These are phyloP conservation scores for Oenanthe oenanthe DNA, from an alignment of 2,113 vertebrate species.

Conservation along the genomic window DNA sequence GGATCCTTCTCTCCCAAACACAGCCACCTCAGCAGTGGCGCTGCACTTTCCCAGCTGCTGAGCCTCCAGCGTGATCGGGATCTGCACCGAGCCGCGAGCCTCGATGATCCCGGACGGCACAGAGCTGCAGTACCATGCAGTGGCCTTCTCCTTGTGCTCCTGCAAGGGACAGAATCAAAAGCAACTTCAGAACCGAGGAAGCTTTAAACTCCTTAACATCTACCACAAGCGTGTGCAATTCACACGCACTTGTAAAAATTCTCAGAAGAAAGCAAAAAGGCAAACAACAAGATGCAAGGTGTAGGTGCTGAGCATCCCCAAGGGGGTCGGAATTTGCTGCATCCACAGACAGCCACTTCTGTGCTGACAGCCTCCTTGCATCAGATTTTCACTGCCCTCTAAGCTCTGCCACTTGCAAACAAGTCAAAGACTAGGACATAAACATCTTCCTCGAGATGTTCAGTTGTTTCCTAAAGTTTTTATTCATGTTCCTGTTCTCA, in stretches of 20 bases:
- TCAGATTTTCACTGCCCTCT: neutral
- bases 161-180: neutral
- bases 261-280: neutral
- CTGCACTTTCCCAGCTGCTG: conserved; percentile 68
- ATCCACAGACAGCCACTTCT: neutral
- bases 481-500: neutral
- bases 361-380: neutral
- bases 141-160: neutral
- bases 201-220: neutral
- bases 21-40: conserved; percentile 41
- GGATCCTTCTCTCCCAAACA: conserved; percentile 77
- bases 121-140: neutral
- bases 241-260: neutral
- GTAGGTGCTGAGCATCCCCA: neutral
- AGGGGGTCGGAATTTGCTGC: neutral
- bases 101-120: conserved; percentile 1
- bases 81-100: conserved; percentile 64
- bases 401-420: neutral
- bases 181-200: neutral
- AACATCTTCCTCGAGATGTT: neutral
- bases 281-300: neutral
- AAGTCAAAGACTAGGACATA: neutral
- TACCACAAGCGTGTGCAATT: neutral
- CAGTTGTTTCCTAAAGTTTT: neutral
- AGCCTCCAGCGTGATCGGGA: conserved; percentile 77